Conservation (phyloP, 53 echinoderm and acorn worm genomes). For the Mesocentrotus franciscanus region DNA sequence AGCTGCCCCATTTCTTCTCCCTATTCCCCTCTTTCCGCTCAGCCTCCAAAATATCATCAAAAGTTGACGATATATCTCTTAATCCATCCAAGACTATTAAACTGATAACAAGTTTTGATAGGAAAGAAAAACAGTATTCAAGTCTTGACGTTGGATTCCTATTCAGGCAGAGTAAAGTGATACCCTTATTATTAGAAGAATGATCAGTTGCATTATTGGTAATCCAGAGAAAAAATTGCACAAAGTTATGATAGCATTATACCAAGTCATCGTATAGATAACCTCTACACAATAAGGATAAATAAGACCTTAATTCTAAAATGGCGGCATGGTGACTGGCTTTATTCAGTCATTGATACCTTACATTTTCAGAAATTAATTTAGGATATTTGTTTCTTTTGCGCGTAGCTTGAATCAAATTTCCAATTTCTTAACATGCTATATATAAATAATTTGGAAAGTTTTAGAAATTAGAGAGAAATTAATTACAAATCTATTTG, state of each 20-base stretch:
- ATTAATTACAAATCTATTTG: too few relatives aligned
- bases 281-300: background rate
- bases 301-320: background rate
- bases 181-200: background rate
- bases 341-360: background rate
- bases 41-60: conserved; percentile 55
- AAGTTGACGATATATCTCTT: conserved; percentile 56
- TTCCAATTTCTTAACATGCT: background rate
- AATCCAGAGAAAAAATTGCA: background rate
- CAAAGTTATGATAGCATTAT: conserved; percentile 44
- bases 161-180: background rate
- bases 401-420: background rate
- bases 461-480: background rate
- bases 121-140: conserved; percentile 54
- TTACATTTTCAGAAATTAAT: background rate
- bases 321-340: background rate
- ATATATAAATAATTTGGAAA: background rate
- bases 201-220: conserved; percentile 26
- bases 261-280: background rate
- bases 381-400: background rate
- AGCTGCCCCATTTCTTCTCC: conserved; percentile 53
- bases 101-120: conserved; percentile 63
- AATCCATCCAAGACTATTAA: conserved; percentile 57
- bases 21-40: background rate
- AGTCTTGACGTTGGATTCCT: background rate